Percentiles rank a stretch among this genome's conserved stretches.
These are phyloP conservation scores for Pomatostomus ruficeps DNA, from an alignment of 2,113 vertebrate species.

Conservation along the genomic window DNA sequence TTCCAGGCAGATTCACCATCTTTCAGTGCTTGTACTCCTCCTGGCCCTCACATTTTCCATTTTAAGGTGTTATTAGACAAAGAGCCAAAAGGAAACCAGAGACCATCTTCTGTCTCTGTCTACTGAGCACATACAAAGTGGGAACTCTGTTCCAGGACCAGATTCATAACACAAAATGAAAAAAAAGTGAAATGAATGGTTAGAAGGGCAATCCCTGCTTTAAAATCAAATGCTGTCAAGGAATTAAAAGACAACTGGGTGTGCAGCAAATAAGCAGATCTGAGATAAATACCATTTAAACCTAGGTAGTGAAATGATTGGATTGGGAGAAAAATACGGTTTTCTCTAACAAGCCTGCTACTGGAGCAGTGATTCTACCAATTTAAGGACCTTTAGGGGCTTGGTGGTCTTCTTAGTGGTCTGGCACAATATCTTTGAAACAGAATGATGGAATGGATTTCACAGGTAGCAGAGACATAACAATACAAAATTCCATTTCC, in stretches of 20 bases:
- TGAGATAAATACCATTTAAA: not conserved
- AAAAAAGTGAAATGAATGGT: not conserved
- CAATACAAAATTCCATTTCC: not conserved
- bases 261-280: not conserved
- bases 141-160: not conserved
- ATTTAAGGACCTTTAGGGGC: not conserved
- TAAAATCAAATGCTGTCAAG: not conserved
- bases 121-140: not conserved
- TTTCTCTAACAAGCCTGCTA: not conserved
- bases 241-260: not conserved
- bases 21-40: not conserved
- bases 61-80: not conserved
- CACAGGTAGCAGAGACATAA: not conserved
- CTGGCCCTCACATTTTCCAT: not conserved
- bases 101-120: not conserved
- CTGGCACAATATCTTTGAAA: not conserved
- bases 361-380: accelerated
- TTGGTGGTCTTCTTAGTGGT: not conserved
- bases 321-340: not conserved
- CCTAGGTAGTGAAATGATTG: not conserved
- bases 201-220: not conserved
- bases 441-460: not conserved
- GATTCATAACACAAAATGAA: not conserved
- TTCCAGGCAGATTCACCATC: not conserved
- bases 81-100: not conserved